phyloP scores from a whole-genome alignment of 2,888 invertebrate species.

The Philopedon plagiatum region DNA sequence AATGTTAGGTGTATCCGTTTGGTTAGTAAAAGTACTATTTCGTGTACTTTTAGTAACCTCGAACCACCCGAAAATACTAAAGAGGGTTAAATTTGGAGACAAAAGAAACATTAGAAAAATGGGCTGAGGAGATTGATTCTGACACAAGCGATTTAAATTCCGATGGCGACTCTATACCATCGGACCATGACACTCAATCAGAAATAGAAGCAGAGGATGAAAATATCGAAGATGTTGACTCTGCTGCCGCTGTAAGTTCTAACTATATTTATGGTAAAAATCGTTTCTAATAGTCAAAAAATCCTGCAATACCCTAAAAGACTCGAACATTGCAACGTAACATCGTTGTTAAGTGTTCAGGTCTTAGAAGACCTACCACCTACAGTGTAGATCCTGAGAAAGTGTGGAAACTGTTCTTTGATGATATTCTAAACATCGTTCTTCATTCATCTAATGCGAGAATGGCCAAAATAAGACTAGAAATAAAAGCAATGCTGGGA shows the following conservation, averaged over 20 bases:
- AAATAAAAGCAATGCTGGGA: background rate
- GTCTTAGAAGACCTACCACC: too few relatives aligned
- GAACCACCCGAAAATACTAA: too few relatives aligned
- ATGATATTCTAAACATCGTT: too few relatives aligned
- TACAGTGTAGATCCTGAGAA: too few relatives aligned
- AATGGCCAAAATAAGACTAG: background rate
- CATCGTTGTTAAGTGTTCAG: background rate
- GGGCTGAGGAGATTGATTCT: constrained; percentile 7
- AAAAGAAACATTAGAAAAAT: constrained; percentile 11
- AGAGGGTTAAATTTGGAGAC: constrained; percentile 7
- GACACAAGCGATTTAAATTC: background rate
- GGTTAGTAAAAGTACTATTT: too few relatives aligned
- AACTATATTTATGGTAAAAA: background rate
- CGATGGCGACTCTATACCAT: background rate
- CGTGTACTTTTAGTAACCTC: too few relatives aligned
- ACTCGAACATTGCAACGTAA: background rate
- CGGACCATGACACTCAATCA: background rate
- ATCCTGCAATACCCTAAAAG: background rate
- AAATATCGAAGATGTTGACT: background rate
- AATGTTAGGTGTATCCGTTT: too few relatives aligned
- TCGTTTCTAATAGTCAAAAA: background rate
- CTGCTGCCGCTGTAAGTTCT: background rate
- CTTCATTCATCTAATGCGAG: too few relatives aligned
- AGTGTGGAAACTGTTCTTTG: too few relatives aligned
- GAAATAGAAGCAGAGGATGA: background rate